These are phyloP conservation scores for Bombus picipes DNA, from an alignment of 1,140 invertebrate genomes.

Conservation along the genomic window DNA sequence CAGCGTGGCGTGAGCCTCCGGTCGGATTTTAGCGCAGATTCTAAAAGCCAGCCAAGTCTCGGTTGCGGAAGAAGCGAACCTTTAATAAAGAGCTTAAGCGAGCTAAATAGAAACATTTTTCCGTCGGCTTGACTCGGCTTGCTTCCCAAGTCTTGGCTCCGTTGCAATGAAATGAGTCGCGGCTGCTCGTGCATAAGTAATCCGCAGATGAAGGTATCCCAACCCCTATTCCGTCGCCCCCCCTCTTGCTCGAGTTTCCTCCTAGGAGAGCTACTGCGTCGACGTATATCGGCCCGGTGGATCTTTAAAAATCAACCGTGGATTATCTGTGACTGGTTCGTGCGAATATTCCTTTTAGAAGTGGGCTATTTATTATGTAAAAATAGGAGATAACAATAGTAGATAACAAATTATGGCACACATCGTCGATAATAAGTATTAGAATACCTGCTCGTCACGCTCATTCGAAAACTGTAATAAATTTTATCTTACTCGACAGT, in stretches of 20 bases:
- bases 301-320: conserved; percentile 54
- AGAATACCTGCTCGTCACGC: too few species aligned
- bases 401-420: too few species aligned
- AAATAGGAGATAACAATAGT: not conserved
- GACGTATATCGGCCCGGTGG: conserved; percentile 54
- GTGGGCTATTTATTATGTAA: not conserved
- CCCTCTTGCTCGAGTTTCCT: conserved; percentile 30
- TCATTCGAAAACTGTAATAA: too few species aligned
- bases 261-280: conserved; percentile 51
- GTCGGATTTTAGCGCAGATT: conserved; percentile 52
- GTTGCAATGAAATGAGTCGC: conserved; percentile 76
- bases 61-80: conserved; percentile 66
- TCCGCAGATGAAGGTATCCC: conserved; percentile 71
- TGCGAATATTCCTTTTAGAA: not conserved
- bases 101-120: conserved; percentile 82
- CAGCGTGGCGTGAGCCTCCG: conserved; percentile 22
- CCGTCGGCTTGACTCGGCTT: conserved; percentile 70
- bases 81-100: conserved; percentile 80
- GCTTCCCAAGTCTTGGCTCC: conserved; percentile 66
- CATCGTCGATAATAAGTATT: too few species aligned
- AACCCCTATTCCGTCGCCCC: conserved; percentile 43
- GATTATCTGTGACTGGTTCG: not conserved
- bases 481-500: too few species aligned
- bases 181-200: conserved; percentile 79
- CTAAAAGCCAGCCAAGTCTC: conserved; percentile 55